A percentile compares a stretch with the other conserved stretches of the same genome.
These are phyloP conservation scores for Spisula solida DNA, from an alignment of 2,888 invertebrate species.

Conservation along the genomic window DNA sequence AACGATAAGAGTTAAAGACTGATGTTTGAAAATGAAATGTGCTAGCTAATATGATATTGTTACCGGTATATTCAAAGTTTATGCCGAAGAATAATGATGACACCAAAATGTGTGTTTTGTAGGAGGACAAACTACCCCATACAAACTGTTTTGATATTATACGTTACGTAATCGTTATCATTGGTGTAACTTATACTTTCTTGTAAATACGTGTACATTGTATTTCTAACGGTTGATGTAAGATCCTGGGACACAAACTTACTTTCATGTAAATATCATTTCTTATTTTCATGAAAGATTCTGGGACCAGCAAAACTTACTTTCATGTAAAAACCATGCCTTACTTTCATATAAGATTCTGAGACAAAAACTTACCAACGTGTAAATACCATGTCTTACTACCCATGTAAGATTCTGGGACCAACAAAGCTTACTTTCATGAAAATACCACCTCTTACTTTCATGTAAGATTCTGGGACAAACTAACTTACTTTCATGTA, in stretches of 20 bases:
- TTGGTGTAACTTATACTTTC: constrained; percentile 19
- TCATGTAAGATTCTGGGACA: background rate
- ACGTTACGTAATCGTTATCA: background rate
- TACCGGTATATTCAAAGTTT: background rate
- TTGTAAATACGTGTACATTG: constrained; percentile 6
- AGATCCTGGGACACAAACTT: background rate
- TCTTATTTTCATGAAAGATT: constrained; percentile 15
- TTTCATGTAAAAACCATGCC: background rate
- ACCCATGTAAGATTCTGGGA: constrained; percentile 21
- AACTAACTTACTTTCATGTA: constrained; percentile 10
- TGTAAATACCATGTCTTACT: background rate
- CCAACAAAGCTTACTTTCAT: background rate
- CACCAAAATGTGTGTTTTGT: background rate
- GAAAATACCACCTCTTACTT: background rate
- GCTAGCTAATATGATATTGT: background rate
- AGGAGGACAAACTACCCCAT: background rate
- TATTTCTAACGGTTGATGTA: background rate
- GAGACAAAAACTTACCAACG: background rate
- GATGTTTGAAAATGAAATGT: background rate
- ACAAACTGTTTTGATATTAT: background rate
- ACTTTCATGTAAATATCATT: background rate
- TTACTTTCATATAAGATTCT: constrained; percentile 9
- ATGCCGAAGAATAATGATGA: background rate
- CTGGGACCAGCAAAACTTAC: constrained; percentile 14
- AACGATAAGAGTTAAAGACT: background rate